Evolutionary conservation across 1,140 invertebrate genomes (phyloP).

Genomic region (Apis mellifera): Amel_HAv3.1 CM009935.2:10466001-10466500

Average conservation of each 20-base stretch:
- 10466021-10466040: too few species aligned
- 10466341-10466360: background rate
- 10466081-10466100: constrained; percentile 98
- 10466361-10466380: constrained; percentile 91
- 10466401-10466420: constrained; percentile 81
- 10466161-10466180: constrained; percentile 93
- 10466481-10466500: constrained; percentile 98
- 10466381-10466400: constrained; percentile 84
- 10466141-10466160: constrained; percentile 94
- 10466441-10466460: constrained; percentile 96
- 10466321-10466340: background rate
- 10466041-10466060: too few species aligned
- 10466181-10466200: constrained; percentile 95
- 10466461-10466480: constrained; percentile 95
- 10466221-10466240: constrained; percentile 97
- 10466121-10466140: constrained; percentile 91
- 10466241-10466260: constrained; percentile 96
- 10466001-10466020: background rate
- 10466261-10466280: constrained; percentile 96
- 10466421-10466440: constrained; percentile 88
- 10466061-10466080: constrained; percentile 82
- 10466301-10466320: constrained; percentile 75
- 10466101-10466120: constrained; percentile 95
- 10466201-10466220: constrained; percentile 93
- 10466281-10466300: constrained; percentile 94